Evolutionary conservation across 2,113 vertebrate genomes (phyloP), one percentile per base, ranked within the genome.

Genomic region (Amphiprion ocellaris): DNA sequence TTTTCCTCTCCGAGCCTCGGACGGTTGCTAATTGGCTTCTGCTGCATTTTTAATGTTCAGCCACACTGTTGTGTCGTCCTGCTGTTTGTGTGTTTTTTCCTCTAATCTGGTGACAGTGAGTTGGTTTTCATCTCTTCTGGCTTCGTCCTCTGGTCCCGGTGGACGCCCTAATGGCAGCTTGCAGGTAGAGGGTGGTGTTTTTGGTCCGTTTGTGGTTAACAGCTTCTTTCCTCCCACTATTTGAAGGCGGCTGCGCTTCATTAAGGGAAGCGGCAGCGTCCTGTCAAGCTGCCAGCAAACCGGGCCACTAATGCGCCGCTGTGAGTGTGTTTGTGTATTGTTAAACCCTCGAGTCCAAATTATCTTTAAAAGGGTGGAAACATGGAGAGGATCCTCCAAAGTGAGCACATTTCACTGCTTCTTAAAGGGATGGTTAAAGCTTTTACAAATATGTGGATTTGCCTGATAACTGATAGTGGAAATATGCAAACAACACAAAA

Each of bases 41-140:
- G 62, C 81, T 85, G 77, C 65, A 80, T 78, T 75, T 85, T 86
- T 88, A 83, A 88, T 78, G 73, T 74, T 24, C 50, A 79, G 53
- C 28, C 67, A 61, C 33, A 7, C 33, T 37, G 33, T 37, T 37
- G 33, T 10, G 33, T 37, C 33, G 7, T 10, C 33, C 7, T 37
- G 33, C 33, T 9, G 33, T 10, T 37, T 37, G 33, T 37, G 33
- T 37, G 33, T 37, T 37, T 8, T 8, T 73, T 39, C 50, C 9
- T 49, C 39, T 24, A 28, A 39, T 79, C 58, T 52, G 14, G 52
- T 64, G 26, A 81, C 73, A 58, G 74, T 55, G 67, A 78, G 54
- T 78, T 62, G 61, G 55, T 84, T 64, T 30, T 81, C 56, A 14
- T 78, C 82, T 26, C 53, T 33, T 47, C 52, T 58, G 1, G n/a